These are phyloP conservation scores for Meriones psammophilus DNA, from an alignment of 2,797 vertebrate genomes.

Conservation along the genomic window DNA sequence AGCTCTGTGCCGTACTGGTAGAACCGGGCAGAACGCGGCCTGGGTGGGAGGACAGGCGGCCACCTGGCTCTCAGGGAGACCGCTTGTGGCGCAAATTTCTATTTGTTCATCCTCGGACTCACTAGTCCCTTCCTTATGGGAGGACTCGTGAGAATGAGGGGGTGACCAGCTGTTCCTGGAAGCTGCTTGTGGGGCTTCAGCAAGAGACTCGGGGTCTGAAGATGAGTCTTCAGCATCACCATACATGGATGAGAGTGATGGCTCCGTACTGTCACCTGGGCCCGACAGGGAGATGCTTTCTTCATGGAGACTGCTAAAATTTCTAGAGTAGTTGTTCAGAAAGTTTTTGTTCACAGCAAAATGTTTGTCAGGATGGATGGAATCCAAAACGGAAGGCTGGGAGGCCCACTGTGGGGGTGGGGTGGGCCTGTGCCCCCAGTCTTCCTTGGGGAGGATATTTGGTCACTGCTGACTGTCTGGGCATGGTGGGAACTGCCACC, in stretches of 20 bases:
- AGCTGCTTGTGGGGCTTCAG: conserved; percentile 79
- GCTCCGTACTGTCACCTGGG: conserved; percentile 68
- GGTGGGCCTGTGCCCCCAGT: conserved; percentile 49
- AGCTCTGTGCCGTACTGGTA: conserved; percentile 48
- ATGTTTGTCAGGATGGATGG: conserved; percentile 87
- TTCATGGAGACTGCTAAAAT: conserved; percentile 89
- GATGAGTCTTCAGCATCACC: conserved; percentile 91
- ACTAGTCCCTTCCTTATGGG: conserved; percentile 50
- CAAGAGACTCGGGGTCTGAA: conserved; percentile 90
- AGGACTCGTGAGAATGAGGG: neutral
- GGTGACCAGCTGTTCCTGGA: conserved; percentile 44
- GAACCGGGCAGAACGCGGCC: conserved; percentile 25
- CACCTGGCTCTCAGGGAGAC: neutral
- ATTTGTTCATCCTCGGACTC: conserved; percentile 94
- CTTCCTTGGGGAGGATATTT: conserved; percentile 61
- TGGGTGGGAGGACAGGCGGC: neutral
- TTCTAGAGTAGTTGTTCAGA: conserved; percentile 92
- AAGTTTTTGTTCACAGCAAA: conserved; percentile 90
- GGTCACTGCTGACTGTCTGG: conserved; percentile 14
- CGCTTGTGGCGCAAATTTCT: conserved; percentile 89
- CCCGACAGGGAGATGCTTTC: conserved; percentile 82
- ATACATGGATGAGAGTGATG: conserved; percentile 89
- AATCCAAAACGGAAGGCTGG: conserved; percentile 88
- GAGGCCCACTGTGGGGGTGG: conserved; percentile 74
- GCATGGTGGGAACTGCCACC: conserved; percentile 29